Base-by-base conservation (phyloP, 2,113 vertebrate species). In the Chloebia gouldiae region DNA sequence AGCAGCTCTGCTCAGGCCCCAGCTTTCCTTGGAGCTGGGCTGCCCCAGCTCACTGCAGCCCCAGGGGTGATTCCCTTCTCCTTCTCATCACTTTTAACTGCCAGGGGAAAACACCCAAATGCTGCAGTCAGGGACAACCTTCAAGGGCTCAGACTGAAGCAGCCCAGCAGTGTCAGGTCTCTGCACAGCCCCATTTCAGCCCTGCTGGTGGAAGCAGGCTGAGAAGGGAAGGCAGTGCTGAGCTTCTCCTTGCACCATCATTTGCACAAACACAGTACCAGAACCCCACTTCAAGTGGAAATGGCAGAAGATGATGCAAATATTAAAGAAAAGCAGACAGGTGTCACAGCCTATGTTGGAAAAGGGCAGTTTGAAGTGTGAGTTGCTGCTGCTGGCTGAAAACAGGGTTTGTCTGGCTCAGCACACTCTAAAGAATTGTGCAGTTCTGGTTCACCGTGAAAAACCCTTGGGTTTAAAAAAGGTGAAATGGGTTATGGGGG, bases 151-250 rank as follows among this genome's bases (percentile, higher is more conserved):
- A 33, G 60, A 7, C 33, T 39, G 35, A 40, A 13, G 8, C 40
- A 23, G 40, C 2, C 25, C 54, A 5, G 6, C 33, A 7, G 44
- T 4, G 25, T 0, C 6, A 10, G 56, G 65, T 45, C 54, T 44
- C 39, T 37, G 1, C 0, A 2, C 57, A n/a, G 54, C 35, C 68
- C 19, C 15, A 2, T 47, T 57, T 30, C 40, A 37, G 63, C 64
- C 30, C 15, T 1, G 0, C 28, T 25, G 49, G 9, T 37, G 59
- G 49, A 20, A n/a, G 71, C 2, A 1, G 42, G 9, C 14, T 1
- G 1, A 45, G 57, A 10, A 78, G 51, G 79, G 63, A 66, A 39
- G 66, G n/a, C 70, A 61, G 22, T 0, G 16, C 4, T 0, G 0
- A 71, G 56, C 31, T 82, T 35, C 40, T 25, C 35, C 50, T 61